Evolutionary conservation across 2,113 vertebrate genomes (phyloP).

Genomic region (Orthonyx spaldingii): DNA sequence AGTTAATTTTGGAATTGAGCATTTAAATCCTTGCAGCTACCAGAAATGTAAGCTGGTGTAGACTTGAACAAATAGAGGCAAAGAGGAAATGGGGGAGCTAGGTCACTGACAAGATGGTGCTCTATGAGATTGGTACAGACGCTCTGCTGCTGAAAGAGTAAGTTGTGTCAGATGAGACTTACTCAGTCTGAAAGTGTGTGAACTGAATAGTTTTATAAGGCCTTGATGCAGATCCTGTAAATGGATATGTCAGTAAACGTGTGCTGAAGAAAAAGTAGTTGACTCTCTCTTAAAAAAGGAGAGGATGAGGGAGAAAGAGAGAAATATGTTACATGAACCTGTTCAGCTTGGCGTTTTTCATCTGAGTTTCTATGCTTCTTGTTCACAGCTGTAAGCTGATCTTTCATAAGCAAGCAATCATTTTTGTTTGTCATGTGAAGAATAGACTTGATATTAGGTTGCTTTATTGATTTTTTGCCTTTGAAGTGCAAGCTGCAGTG

Average conservation of each 20-base stretch:
- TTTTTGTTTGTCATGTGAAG: not conserved
- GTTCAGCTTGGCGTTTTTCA: not conserved
- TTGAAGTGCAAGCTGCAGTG: not conserved
- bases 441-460: not conserved
- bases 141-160: not conserved
- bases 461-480: not conserved
- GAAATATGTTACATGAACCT: rapidly evolving
- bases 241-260: not conserved
- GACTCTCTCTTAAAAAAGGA: not conserved
- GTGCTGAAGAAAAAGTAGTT: not conserved
- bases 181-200: not conserved
- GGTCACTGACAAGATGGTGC: not conserved
- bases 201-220: not conserved
- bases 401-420: not conserved
- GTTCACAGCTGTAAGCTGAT: not conserved
- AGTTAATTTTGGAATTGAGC: not conserved
- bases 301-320: not conserved
- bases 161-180: not conserved
- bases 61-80: not conserved
- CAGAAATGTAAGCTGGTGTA: not conserved
- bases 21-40: not conserved
- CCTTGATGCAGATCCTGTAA: not conserved
- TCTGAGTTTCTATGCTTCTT: not conserved
- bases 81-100: not conserved
- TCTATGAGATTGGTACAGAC: not conserved